Evolutionary conservation across 2,888 invertebrate species (phyloP).

Genomic region (Pelosia muscerda): DNA sequence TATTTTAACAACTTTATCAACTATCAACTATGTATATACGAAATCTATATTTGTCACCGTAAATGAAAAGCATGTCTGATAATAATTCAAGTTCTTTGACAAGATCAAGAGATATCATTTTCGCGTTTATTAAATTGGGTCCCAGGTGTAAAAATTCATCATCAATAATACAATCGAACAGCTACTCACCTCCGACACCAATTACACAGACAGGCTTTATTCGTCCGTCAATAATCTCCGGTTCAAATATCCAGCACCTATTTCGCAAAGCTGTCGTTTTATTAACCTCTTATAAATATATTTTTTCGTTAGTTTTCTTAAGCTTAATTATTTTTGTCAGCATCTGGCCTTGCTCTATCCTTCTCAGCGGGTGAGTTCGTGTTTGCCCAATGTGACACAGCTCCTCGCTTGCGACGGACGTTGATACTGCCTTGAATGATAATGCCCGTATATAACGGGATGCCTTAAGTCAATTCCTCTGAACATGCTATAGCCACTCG

Average conservation of each 20-base stretch:
- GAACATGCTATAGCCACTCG: no score
- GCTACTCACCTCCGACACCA: background rate
- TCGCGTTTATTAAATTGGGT: background rate
- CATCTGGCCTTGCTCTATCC: no score
- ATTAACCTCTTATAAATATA: background rate
- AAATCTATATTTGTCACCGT: background rate
- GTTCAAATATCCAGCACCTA: background rate
- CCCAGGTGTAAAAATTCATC: conserved; percentile 1
- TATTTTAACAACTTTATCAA: no score
- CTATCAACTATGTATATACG: no score
- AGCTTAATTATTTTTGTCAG: no score
- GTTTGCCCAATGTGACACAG: no score
- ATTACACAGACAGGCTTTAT: conserved; percentile 4
- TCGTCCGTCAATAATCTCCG: background rate
- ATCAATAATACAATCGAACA: background rate
- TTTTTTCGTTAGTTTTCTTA: background rate
- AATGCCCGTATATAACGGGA: no score
- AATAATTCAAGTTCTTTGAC: conserved; percentile 2
- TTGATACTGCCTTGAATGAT: no score
- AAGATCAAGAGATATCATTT: background rate
- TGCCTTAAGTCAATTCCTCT: no score
- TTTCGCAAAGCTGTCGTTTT: background rate
- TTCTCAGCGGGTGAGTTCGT: no score
- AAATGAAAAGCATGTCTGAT: background rate
- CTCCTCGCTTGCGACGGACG: no score